These are phyloP conservation scores for Chondrilla cf. caribensis DNA, from an alignment of 37 sponge, comb jelly and placozoan species.

Conservation along the genomic window DNA sequence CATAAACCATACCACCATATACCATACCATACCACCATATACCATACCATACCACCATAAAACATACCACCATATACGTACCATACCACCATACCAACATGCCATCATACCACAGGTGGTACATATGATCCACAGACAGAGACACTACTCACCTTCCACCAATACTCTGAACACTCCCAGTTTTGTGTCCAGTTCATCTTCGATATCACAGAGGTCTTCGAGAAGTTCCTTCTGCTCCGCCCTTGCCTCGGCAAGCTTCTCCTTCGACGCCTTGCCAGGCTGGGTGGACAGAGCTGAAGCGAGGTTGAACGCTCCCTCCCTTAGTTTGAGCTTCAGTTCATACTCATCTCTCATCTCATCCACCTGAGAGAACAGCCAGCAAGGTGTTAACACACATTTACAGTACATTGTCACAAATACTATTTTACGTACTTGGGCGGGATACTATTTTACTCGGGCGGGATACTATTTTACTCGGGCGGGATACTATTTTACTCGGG, in stretches of 20 bases:
- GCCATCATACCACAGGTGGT: neutral
- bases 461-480: too few relatives aligned
- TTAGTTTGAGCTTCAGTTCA: conserved; percentile 53
- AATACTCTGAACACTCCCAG: conserved; percentile 70
- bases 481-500: too few relatives aligned
- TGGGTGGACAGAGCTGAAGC: conserved; percentile 61
- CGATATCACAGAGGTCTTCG: conserved; percentile 78
- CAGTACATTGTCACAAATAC: neutral
- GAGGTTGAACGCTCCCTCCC: conserved; percentile 70
- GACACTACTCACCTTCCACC: conserved; percentile 46
- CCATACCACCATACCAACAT: too few relatives aligned
- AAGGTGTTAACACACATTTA: neutral
- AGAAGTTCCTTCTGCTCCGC: conserved; percentile 66
- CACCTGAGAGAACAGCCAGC: conserved; percentile 52
- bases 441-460: too few relatives aligned
- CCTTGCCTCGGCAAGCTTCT: conserved; percentile 54
- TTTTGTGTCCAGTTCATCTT: conserved; percentile 78
- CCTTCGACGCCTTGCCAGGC: conserved; percentile 52
- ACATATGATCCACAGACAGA: too few relatives aligned
- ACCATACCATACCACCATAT: too few relatives aligned
- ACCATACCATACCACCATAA: too few relatives aligned
- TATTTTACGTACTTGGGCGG: too few relatives aligned
- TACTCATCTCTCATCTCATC: conserved; percentile 75
- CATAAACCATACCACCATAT: too few relatives aligned
- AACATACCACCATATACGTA: neutral